Base-by-base conservation (phyloP, 53 echinoderm and acorn worm genomes). In the Luidia sarsii region DNA sequence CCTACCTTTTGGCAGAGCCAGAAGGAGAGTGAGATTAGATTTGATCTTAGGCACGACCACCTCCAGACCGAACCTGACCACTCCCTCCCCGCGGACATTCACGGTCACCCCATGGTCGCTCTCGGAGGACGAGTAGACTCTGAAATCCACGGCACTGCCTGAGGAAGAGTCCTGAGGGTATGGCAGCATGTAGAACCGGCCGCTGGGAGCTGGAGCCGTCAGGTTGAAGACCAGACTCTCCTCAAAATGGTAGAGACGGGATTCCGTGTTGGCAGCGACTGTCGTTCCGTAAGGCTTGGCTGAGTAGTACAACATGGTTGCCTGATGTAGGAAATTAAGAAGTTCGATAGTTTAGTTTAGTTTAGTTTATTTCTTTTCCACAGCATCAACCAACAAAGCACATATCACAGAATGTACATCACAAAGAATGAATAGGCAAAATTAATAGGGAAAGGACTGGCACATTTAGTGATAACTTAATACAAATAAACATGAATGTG, bases 1-100 rank as follows among this genome's bases (percentile, higher is more conserved):
- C 59, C 15, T 67, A 91, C 91, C 91, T 66, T 91, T 63, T 31
- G 91, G 91, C 16, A 91, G 80, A 13, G 77, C 81, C 45, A 91
- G 50, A 27, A 82, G 20, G 11, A 91, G n/a, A 11, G 72, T 88
- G 37, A 91, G 39, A 79, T 88, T 84, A 65, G 70, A 88, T 41
- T 71, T 64, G 27, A 91, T 70, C 73, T 81, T 88, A 39, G 88
- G 88, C 10, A 88, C 65, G 9, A 91, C 82, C 28, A 88, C 79
- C 53, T 85, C 85, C 37, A 85, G 15, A 10, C 65, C 16, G 32
- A 91, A 91, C 52, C n/a, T 39, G 37, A 91, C 81, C 57, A 50
- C 7, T 10, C 13, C 3, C 60, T 87, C 88, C 38, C 79, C 39
- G 22, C 74, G 36, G 3, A 88, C 38, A 54, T 91, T 91, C 1